A percentile compares a stretch with the other conserved stretches of the same genome.
Evolutionary conservation across 2,113 vertebrate species (phyloP).

Genomic region (Leptosomus discolor): DNA sequence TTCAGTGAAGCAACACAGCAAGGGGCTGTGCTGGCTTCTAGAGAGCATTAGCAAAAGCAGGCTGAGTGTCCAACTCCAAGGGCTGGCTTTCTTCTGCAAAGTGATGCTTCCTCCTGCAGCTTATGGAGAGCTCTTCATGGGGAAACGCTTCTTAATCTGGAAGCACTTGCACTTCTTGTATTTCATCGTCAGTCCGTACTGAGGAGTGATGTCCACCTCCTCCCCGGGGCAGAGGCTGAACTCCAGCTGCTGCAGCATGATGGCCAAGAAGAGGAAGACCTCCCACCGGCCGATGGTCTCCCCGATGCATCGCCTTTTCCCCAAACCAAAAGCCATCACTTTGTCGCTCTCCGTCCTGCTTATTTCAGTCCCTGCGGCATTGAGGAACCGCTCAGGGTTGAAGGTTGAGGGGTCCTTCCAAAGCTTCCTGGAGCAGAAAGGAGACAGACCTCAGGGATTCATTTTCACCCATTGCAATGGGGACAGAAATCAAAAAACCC

Average conservation of each 20-base stretch:
- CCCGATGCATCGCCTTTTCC: slow-evolving; percentile 87
- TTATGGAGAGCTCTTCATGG: accelerated
- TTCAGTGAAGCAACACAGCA: accelerated
- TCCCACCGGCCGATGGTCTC: slow-evolving; percentile 86
- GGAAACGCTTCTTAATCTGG: slow-evolving; percentile 58
- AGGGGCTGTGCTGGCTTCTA: not conserved
- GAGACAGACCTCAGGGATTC: not conserved
- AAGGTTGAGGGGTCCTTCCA: slow-evolving; percentile 89
- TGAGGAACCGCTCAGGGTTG: slow-evolving; percentile 87
- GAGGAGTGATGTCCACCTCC: slow-evolving; percentile 82
- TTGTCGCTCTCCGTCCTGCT: slow-evolving; percentile 79
- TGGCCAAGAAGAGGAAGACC: slow-evolving; percentile 88
- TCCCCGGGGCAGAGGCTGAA: slow-evolving; percentile 72
- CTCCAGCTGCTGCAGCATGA: slow-evolving; percentile 82
- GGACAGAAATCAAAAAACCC: not conserved
- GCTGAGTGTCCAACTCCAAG: accelerated
- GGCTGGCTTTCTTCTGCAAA: not conserved
- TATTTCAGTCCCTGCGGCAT: slow-evolving; percentile 53
- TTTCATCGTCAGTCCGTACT: slow-evolving; percentile 90
- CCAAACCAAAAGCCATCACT: slow-evolving; percentile 84
- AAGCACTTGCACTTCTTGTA: slow-evolving; percentile 79
- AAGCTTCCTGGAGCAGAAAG: slow-evolving; percentile 70
- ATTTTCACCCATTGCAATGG: accelerated
- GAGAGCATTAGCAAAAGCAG: not conserved
- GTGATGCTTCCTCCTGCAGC: accelerated